Conservation (phyloP, 2,888 invertebrate species). For the Elysia crispata region DNA sequence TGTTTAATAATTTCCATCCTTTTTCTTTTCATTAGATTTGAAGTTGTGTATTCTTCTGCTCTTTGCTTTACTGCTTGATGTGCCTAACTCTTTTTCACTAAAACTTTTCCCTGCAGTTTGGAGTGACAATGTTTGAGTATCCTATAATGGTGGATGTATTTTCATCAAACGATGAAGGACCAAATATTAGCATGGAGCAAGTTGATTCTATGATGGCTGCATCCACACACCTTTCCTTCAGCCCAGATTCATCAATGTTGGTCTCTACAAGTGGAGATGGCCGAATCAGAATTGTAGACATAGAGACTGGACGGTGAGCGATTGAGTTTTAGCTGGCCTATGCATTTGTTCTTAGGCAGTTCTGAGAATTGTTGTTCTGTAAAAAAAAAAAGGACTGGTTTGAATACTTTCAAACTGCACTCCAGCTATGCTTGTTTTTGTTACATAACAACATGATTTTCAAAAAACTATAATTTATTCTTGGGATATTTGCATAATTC, state of each 20-base stretch:
- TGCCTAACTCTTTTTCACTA: neutral
- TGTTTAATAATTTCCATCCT: too few relatives aligned
- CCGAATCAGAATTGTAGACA: slow-evolving; percentile 59
- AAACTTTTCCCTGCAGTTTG: slow-evolving; percentile 56
- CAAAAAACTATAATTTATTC: too few relatives aligned
- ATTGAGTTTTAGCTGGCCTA: slow-evolving; percentile 35
- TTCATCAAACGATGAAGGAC: slow-evolving; percentile 39
- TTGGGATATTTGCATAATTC: too few relatives aligned
- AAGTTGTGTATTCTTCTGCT: too few relatives aligned
- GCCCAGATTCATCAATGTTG: slow-evolving; percentile 60
- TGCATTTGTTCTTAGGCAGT: too few relatives aligned
- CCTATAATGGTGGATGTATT: slow-evolving; percentile 59
- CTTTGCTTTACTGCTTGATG: too few relatives aligned
- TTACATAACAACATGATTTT: too few relatives aligned
- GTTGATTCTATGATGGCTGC: slow-evolving; percentile 62
- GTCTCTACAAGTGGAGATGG: slow-evolving; percentile 62
- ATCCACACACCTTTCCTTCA: slow-evolving; percentile 58
- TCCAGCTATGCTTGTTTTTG: too few relatives aligned
- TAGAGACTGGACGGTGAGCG: slow-evolving; percentile 53
- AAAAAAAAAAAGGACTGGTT: too few relatives aligned
- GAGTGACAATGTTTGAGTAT: slow-evolving; percentile 64
- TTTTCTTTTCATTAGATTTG: too few relatives aligned
- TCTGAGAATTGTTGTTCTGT: too few relatives aligned
- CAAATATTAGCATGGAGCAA: slow-evolving; percentile 42
- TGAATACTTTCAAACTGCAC: too few relatives aligned